Base-by-base conservation (phyloP, 2,888 invertebrate genomes). In the Lasius platythorax region DNA sequence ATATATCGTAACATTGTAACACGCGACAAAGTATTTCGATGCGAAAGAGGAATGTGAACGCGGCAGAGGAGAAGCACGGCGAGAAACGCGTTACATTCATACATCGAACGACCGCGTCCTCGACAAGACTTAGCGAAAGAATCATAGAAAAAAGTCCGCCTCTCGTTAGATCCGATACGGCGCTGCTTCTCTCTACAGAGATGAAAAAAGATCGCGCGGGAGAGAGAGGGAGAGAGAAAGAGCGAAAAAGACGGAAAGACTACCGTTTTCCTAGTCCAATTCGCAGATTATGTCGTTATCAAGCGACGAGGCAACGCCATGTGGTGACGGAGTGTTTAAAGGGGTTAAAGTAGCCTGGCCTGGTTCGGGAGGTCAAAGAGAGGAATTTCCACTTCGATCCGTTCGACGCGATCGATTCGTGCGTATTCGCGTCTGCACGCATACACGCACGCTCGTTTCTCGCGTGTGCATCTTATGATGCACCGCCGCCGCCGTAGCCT, bases 311-410 rank as follows among this genome's bases (percentile, higher is more conserved):
- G 72, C 79, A 79, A 61, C 50, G 58, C 78, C 61, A 82, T 85
- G 83, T 74, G 82, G 78, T 56, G 53, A 70, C 67, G 66, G 75
- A 66, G 40, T 61, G 50, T 53, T 75, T 66, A 84, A 83, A 83
- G 85, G 81, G 87, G 83, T 87, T 85, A 85, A 87, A 87, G 85
- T 81, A 83, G 85, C 83, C 37, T 83, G 85, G 75, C 85, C 85
- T 83, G 85, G 66, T 83, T 87, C 83, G 87, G 67, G 46, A 83
- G 85, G 85, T 87, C 87, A 85, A 79, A 82, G 56, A 66, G 75
- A 85, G 43, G 83, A 83, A 85, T 83, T 83, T 76, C 73, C 81
- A 85, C 75, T 84, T 68, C 15, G 56, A 85, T 79, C 67, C 78
- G 37, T 78, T 84, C 73, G 78, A 66, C 74, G 43, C n/a, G 66